These are phyloP conservation scores for Trichonephila clavata DNA, from an alignment of 1,140 invertebrate genomes.

Conservation along the genomic window DNA sequence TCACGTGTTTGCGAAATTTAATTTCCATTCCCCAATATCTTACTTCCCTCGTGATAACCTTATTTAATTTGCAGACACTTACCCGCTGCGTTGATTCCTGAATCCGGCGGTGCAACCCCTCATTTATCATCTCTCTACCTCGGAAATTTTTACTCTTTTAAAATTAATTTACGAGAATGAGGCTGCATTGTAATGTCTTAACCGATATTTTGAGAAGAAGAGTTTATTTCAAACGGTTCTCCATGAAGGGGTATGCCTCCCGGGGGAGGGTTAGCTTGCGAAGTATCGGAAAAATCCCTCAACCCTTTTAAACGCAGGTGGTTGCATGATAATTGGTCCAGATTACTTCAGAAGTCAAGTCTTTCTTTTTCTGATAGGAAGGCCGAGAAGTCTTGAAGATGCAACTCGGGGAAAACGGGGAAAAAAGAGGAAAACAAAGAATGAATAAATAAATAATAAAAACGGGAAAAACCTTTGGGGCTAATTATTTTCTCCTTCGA, in stretches of 20 bases:
- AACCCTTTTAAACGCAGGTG: constrained; percentile 62
- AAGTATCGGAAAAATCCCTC: background rate
- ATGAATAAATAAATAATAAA: constrained; percentile 4
- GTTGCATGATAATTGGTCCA: constrained; percentile 49
- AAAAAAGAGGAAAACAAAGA: background rate
- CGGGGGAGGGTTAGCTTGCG: background rate
- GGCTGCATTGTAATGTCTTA: constrained; percentile 5
- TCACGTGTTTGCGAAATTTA: background rate
- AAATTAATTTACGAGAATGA: constrained; percentile 54
- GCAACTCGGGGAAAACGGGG: constrained; percentile 1
- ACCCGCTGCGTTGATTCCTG: background rate
- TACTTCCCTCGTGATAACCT: background rate
- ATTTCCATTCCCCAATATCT: background rate
- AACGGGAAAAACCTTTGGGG: constrained; percentile 50
- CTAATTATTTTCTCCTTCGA: constrained; percentile 71
- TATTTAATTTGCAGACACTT: background rate
- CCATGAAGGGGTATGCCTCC: background rate
- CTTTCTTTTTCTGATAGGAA: background rate
- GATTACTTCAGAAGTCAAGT: constrained; percentile 42
- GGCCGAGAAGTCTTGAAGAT: background rate
- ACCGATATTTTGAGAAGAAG: constrained; percentile 2
- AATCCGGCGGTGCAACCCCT: background rate
- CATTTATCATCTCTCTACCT: constrained; percentile 20
- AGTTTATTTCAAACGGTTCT: background rate
- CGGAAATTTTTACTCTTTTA: background rate